Percentiles rank a stretch among this genome's conserved stretches.
Evolutionary conservation across 2,797 vertebrate genomes (phyloP).

Genomic region (Crenuchus spilurus): DNA sequence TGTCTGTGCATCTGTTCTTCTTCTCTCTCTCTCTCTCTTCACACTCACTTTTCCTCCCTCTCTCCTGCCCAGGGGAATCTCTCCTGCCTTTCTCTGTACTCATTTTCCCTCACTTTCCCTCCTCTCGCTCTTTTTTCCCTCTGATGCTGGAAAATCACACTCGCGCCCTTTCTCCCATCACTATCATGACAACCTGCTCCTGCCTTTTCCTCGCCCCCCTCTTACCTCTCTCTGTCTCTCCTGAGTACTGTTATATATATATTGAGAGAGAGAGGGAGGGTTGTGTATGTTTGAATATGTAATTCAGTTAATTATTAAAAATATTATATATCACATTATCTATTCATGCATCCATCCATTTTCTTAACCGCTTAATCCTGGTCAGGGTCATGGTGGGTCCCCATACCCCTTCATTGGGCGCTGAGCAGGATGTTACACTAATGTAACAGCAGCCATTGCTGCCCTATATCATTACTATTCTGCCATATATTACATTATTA

Average conservation of each 20-base stretch:
- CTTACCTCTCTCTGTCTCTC: constrained; percentile 12
- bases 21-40: constrained; percentile 2
- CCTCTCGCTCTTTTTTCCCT: constrained; percentile 13
- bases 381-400: too few species aligned
- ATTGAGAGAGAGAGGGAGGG: background rate
- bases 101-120: background rate
- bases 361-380: too few species aligned
- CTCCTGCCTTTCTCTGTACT: background rate
- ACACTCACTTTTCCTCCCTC: background rate
- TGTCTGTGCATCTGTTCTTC: constrained; percentile 19
- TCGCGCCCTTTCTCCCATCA: constrained; percentile 23
- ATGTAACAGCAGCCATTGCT: too few species aligned
- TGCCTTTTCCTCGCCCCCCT: constrained; percentile 16
- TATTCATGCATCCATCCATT: too few species aligned
- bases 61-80: background rate
- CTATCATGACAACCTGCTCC: constrained; percentile 43
- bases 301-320: too few species aligned
- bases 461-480: too few species aligned
- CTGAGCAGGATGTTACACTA: too few species aligned
- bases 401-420: too few species aligned
- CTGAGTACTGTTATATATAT: constrained; percentile 14
- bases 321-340: too few species aligned
- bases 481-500: too few species aligned
- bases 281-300: constrained; percentile 18
- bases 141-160: constrained; percentile 27